phyloP scores from a whole-genome alignment of 2,888 invertebrate genomes.

The Lottia gigantea region DNA sequence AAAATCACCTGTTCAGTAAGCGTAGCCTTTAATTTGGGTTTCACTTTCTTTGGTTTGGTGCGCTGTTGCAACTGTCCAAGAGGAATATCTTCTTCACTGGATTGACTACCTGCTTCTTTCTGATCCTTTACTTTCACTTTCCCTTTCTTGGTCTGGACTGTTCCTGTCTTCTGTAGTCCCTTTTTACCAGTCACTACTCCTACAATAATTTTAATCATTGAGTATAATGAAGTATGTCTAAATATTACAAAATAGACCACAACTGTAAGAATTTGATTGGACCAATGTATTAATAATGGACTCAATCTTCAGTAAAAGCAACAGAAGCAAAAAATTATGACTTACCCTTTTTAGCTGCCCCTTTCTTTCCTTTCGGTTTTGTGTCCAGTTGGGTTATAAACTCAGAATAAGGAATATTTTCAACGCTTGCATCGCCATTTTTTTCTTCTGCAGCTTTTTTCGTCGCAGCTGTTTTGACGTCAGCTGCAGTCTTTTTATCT shows the following conservation, averaged over 20 bases:
- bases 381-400: background rate
- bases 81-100: background rate
- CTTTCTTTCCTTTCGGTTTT: too few species aligned
- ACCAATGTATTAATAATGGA: too few species aligned
- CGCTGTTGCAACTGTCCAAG: background rate
- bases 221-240: too few species aligned
- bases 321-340: too few species aligned
- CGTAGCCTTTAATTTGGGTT: background rate
- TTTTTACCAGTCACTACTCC: too few species aligned
- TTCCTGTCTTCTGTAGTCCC: too few species aligned
- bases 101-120: background rate
- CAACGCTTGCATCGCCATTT: constrained; percentile 8
- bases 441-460: background rate
- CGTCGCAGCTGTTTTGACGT: background rate
- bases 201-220: too few species aligned
- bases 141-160: background rate
- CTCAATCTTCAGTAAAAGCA: too few species aligned
- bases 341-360: too few species aligned
- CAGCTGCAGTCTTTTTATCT: constrained; percentile 8
- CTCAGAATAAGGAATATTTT: background rate
- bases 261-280: too few species aligned
- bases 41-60: background rate
- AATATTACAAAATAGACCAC: too few species aligned
- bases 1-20: background rate
- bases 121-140: background rate